These are phyloP conservation scores for Cryptoblepharus egeriae DNA, from an alignment of 2,797 vertebrate species.

Conservation along the genomic window DNA sequence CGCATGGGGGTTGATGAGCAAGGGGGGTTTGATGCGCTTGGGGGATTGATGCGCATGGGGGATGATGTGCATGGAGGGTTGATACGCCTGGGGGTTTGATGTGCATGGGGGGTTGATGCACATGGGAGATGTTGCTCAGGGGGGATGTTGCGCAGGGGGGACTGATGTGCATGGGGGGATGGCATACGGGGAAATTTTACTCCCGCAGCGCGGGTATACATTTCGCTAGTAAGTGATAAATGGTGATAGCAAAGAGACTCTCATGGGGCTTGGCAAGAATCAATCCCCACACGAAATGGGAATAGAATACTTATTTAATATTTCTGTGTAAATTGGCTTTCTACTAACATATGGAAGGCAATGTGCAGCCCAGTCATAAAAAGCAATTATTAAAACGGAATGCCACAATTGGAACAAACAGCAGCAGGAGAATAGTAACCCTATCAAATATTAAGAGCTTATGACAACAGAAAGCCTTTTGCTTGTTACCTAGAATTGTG, in stretches of 20 bases:
- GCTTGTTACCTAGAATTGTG: background rate
- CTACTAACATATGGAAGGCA: background rate
- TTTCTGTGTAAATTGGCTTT: conserved; percentile 6
- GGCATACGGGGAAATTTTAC: too few species aligned
- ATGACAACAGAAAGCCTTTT: background rate
- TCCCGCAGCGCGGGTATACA: too few species aligned
- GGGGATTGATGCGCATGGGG: too few species aligned
- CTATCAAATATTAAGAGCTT: background rate
- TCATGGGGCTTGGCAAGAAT: background rate
- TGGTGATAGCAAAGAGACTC: background rate
- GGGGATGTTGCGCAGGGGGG: too few species aligned
- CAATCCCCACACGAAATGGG: background rate
- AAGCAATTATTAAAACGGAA: conserved; percentile 9
- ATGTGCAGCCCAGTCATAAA: background rate
- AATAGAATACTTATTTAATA: background rate
- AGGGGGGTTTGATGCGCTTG: too few species aligned
- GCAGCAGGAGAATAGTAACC: background rate
- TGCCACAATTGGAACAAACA: background rate
- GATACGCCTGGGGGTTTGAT: too few species aligned
- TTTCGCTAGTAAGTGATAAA: background rate
- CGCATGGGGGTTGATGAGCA: too few species aligned
- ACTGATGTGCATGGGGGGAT: too few species aligned
- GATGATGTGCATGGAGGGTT: too few species aligned
- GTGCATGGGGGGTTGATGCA: too few species aligned
- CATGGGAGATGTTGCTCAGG: too few species aligned